A percentile compares a stretch with the other conserved stretches of the same genome.
Conservation (phyloP, 2,888 invertebrate genomes). For the Folsomia manolachei region DNA sequence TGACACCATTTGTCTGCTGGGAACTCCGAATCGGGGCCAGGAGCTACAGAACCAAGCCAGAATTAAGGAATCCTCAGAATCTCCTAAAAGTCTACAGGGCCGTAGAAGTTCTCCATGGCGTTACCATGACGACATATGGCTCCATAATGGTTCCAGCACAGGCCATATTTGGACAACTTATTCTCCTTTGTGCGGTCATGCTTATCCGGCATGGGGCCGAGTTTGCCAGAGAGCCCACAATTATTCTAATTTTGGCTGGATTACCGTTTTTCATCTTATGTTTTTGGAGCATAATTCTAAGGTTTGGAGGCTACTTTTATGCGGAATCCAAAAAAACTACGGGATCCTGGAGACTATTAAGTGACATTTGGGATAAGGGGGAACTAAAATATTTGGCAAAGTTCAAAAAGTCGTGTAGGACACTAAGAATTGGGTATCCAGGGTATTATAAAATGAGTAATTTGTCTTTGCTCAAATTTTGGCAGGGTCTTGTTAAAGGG, state of each 20-base stretch:
- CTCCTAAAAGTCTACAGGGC: not conserved
- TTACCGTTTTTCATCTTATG: not conserved
- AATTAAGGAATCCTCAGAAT: not conserved
- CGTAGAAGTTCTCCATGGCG: not conserved
- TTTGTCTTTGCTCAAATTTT: not conserved
- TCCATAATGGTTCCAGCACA: not conserved
- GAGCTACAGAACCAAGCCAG: not conserved
- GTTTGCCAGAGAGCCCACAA: not conserved
- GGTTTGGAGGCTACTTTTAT: not conserved
- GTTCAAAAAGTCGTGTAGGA: not conserved
- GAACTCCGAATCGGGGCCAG: not conserved
- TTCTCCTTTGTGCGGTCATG: not conserved
- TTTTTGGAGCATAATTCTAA: not conserved
- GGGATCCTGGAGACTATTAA: not conserved
- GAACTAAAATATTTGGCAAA: not conserved
- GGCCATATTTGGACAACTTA: not conserved
- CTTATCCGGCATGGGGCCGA: not conserved
- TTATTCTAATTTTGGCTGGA: not conserved
- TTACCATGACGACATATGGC: not conserved
- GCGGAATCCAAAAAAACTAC: not conserved
- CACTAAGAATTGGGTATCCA: not conserved
- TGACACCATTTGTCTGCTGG: not conserved
- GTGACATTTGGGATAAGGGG: not conserved
- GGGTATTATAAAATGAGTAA: not conserved
- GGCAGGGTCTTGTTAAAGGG: not conserved